Percentiles rank a stretch among this genome's conserved stretches.
Evolutionary conservation across 2,113 vertebrate genomes (phyloP).

Genomic region (Ochotona princeps): DNA sequence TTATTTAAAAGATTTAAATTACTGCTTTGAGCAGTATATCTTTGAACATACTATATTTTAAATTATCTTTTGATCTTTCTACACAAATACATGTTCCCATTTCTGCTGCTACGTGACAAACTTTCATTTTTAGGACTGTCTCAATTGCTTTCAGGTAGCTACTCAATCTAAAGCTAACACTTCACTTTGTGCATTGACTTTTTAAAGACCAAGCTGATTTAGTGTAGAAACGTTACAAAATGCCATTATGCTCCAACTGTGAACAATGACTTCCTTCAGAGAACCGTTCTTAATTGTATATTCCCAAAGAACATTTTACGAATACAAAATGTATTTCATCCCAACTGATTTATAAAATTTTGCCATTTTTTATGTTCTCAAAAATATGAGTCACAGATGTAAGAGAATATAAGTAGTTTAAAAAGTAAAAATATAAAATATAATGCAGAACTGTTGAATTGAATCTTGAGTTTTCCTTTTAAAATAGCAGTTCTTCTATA

Average conservation of each 20-base stretch:
- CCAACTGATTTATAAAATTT: background rate
- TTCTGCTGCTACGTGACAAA: background rate
- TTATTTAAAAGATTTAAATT: background rate
- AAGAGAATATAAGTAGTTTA: background rate
- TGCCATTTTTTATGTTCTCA: background rate
- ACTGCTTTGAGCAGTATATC: background rate
- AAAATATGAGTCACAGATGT: background rate
- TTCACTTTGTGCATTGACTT: background rate
- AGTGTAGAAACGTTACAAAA: conserved; percentile 16
- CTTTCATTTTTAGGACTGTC: background rate
- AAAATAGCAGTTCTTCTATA: background rate
- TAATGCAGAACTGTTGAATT: background rate
- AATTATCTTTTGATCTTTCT: background rate
- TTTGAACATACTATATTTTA: background rate
- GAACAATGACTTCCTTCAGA: background rate
- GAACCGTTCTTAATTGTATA: background rate
- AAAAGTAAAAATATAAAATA: background rate
- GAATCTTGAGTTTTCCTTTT: background rate
- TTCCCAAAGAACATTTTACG: background rate
- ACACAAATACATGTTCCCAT: background rate
- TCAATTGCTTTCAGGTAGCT: background rate
- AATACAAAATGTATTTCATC: conserved; percentile 43
- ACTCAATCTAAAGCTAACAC: background rate
- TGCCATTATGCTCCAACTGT: background rate
- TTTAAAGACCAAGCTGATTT: conserved; percentile 4